Evolutionary conservation across 2,113 vertebrate species (phyloP).

Genomic region (Urocitellus parryii): DNA sequence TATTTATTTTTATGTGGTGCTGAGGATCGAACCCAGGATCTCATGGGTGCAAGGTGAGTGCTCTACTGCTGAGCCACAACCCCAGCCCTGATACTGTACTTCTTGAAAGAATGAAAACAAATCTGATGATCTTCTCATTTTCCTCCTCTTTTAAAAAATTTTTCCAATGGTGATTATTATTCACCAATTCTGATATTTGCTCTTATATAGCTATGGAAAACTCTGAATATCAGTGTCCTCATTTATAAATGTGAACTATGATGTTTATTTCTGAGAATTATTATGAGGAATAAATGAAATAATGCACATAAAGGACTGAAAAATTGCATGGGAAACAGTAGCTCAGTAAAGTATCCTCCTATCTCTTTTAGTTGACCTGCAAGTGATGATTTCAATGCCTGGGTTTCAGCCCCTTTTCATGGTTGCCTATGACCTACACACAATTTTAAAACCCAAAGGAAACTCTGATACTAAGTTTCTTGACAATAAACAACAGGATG

Average conservation of each 20-base stretch:
- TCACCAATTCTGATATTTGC: neutral
- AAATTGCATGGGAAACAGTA: neutral
- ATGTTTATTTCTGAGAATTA: neutral
- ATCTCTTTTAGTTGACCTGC: neutral
- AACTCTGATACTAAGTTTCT: neutral
- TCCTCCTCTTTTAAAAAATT: neutral
- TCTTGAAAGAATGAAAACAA: neutral
- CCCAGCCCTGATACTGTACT: neutral
- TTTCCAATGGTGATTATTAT: neutral
- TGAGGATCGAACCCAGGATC: too few species aligned
- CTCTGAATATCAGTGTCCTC: neutral
- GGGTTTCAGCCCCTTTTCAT: neutral
- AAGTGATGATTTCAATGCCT: neutral
- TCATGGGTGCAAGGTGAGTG: too few species aligned
- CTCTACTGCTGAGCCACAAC: too few species aligned
- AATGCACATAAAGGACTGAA: neutral
- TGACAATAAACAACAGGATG: neutral
- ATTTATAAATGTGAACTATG: neutral
- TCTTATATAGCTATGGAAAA: neutral
- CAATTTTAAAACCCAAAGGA: neutral
- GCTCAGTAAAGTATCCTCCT: neutral
- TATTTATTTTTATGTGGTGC: too few species aligned
- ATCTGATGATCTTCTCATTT: neutral
- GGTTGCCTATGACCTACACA: neutral
- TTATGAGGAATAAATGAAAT: neutral